Percentiles rank a stretch among this genome's conserved stretches.
Evolutionary conservation across 2,113 vertebrate genomes (phyloP).

Genomic region (Pica pica): DNA sequence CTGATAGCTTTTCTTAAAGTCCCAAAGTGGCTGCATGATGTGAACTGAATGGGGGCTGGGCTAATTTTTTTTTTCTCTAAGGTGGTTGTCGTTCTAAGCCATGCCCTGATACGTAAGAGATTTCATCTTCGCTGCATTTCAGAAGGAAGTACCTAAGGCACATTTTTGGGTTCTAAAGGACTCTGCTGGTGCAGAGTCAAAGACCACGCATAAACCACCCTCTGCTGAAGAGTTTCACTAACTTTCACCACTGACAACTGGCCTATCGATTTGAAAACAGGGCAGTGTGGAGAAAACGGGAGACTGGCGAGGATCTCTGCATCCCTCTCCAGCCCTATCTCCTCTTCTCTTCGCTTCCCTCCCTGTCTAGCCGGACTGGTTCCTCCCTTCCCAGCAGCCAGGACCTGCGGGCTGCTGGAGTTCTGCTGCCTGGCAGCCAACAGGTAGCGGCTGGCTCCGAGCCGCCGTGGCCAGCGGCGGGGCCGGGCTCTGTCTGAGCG

Average conservation of each 20-base stretch:
- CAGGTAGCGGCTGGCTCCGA: background rate
- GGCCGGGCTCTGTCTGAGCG: rapidly evolving
- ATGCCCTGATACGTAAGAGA: background rate
- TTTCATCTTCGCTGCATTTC: background rate
- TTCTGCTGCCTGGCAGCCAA: background rate
- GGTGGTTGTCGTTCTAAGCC: background rate
- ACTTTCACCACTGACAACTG: rapidly evolving
- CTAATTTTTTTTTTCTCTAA: background rate
- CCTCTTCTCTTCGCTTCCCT: background rate
- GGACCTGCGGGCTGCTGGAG: background rate
- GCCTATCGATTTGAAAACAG: background rate
- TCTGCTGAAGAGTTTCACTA: background rate
- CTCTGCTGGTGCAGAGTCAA: background rate
- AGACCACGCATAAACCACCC: background rate
- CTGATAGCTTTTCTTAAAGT: background rate
- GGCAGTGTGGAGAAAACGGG: background rate
- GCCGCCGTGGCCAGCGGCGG: background rate
- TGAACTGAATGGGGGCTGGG: background rate
- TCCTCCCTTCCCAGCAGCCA: background rate
- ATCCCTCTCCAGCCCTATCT: background rate
- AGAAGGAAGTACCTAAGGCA: background rate
- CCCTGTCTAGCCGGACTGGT: background rate
- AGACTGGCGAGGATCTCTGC: background rate
- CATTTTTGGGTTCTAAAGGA: background rate
- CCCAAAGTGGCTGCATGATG: background rate